phyloP scores from a whole-genome alignment of 2,797 vertebrate genomes.

The Hoplostethus mediterraneus region DNA sequence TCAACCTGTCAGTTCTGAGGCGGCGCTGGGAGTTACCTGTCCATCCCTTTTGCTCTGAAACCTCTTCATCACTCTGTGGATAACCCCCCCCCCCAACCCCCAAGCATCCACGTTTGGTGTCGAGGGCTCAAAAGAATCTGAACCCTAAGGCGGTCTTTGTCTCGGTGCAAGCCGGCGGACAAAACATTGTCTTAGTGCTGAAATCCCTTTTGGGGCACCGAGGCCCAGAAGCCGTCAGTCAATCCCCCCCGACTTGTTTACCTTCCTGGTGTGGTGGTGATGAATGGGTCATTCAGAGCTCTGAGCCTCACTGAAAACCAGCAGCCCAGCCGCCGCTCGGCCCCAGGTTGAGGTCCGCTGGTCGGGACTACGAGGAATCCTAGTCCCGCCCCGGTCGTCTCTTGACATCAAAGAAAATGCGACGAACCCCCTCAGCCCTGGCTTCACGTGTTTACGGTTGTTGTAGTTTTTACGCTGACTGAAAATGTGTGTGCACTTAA shows the following conservation, averaged over 20 bases:
- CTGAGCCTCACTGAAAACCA: constrained; percentile 2
- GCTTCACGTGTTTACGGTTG: constrained; percentile 51
- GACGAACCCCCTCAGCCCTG: neutral
- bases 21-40: constrained; percentile 25
- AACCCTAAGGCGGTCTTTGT: neutral
- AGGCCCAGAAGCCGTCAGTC: neutral
- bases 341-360: constrained; percentile 19
- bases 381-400: neutral
- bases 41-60: constrained; percentile 1
- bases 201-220: neutral
- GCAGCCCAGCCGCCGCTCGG: neutral
- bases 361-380: neutral
- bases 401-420: constrained; percentile 44
- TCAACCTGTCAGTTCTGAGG: neutral
- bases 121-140: neutral
- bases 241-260: neutral
- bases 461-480: constrained; percentile 8
- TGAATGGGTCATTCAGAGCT: neutral
- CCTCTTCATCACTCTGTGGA: constrained; percentile 5
- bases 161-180: neutral
- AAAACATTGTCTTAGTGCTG: neutral
- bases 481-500: neutral
- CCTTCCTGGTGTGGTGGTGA: constrained; percentile 4
- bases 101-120: neutral
- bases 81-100: neutral